A percentile compares a stretch with the other conserved stretches of the same genome.
Conservation (phyloP, 64 coral and sea anemone genomes). For the Orbicella faveolata region DNA sequence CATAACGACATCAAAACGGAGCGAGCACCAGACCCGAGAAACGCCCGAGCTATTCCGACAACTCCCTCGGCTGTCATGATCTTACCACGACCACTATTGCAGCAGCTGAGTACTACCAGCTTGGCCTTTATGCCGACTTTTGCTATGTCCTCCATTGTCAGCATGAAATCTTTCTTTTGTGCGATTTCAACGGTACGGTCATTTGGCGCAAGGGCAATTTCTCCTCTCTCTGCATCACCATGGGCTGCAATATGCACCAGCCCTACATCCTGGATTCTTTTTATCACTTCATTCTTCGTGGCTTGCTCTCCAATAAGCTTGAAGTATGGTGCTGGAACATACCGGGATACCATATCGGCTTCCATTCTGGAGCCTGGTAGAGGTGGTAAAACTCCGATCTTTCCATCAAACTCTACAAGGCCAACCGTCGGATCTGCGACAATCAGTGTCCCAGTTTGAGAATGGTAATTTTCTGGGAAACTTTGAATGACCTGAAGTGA, state of each 20-base stretch:
- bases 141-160: slow-evolving; percentile 51
- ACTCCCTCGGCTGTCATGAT: slow-evolving; percentile 39
- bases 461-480: slow-evolving; percentile 12
- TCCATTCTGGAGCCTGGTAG: slow-evolving; percentile 10
- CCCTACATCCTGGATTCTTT: slow-evolving; percentile 34
- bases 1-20: slow-evolving; percentile 40
- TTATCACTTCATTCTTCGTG: slow-evolving; percentile 23
- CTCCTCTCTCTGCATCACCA: slow-evolving; percentile 30
- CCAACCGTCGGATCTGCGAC: slow-evolving; percentile 38
- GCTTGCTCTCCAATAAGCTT: slow-evolving; percentile 19
- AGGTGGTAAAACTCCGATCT: not conserved
- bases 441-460: slow-evolving; percentile 31
- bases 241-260: slow-evolving; percentile 59
- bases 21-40: slow-evolving; percentile 40
- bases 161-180: slow-evolving; percentile 48
- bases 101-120: slow-evolving; percentile 48
- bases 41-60: slow-evolving; percentile 37
- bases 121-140: slow-evolving; percentile 32
- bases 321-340: not conserved
- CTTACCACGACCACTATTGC: slow-evolving; percentile 55
- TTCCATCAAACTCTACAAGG: slow-evolving; percentile 33
- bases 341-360: not conserved
- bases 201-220: slow-evolving; percentile 46
- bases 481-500: slow-evolving; percentile 37
- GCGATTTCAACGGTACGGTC: not conserved